These are phyloP conservation scores for Astropecten irregularis DNA, from an alignment of 53 echinoderm and acorn worm species.

Conservation along the genomic window DNA sequence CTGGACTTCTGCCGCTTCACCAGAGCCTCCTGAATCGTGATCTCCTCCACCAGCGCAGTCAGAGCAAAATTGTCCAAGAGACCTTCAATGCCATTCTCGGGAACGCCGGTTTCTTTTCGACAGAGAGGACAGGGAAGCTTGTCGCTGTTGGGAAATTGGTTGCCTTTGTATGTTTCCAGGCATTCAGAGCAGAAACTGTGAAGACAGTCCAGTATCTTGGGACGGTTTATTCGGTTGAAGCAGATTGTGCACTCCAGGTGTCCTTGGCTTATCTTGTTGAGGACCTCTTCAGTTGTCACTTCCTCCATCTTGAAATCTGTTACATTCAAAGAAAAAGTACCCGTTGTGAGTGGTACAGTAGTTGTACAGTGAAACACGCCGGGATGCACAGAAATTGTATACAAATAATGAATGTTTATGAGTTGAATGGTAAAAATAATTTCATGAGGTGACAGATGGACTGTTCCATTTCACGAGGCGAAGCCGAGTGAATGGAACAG, in stretches of 20 bases:
- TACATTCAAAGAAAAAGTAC: no score
- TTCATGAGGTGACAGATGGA: no score
- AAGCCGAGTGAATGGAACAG: no score
- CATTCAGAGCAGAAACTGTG: not conserved
- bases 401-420: no score
- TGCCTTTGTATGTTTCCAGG: not conserved
- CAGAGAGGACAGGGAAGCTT: conserved; percentile 35
- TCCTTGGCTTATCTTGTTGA: conserved; percentile 13
- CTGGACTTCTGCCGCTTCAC: conserved; percentile 29
- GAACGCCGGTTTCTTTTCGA: conserved; percentile 1
- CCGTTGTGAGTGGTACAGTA: no score
- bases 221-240: not conserved
- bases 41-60: conserved; percentile 30
- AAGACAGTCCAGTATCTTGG: no score
- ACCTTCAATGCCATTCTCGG: not conserved
- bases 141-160: not conserved
- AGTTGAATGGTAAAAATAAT: no score
- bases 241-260: conserved; percentile 38
- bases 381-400: no score
- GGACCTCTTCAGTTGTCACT: conserved; percentile 18
- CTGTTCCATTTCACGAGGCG: no score
- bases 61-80: conserved; percentile 4
- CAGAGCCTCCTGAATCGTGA: conserved; percentile 24
- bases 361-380: no score
- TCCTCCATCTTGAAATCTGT: conserved; percentile 1